These are phyloP conservation scores for Pachymerium ferrugineum DNA, from an alignment of 2,888 invertebrate genomes.

Conservation along the genomic window DNA sequence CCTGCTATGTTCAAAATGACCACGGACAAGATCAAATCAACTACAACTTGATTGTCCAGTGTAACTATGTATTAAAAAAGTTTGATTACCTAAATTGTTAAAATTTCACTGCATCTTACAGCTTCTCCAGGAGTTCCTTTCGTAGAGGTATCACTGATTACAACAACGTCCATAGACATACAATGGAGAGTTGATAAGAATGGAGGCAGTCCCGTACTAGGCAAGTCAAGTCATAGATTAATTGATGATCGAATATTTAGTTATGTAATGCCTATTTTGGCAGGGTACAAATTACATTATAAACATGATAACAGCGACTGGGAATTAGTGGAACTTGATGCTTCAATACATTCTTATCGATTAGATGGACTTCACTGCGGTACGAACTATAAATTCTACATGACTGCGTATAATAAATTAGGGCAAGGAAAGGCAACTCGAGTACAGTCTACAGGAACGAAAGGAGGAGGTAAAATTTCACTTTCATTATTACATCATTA, in stretches of 20 bases:
- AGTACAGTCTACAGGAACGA: background rate
- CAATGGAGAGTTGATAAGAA: conserved; percentile 42
- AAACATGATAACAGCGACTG: background rate
- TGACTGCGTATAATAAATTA: background rate
- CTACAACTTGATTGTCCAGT: conserved; percentile 78
- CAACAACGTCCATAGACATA: conserved; percentile 61
- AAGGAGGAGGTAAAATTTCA: background rate
- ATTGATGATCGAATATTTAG: too few relatives aligned
- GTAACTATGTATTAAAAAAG: too few relatives aligned
- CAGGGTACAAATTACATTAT: background rate
- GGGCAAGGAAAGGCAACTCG: background rate
- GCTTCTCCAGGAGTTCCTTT: conserved; percentile 59
- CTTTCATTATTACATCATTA: too few relatives aligned
- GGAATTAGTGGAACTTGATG: conserved; percentile 58
- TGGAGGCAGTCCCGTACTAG: background rate
- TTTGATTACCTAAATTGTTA: background rate
- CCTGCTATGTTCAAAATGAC: conserved; percentile 85
- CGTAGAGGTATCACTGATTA: conserved; percentile 60
- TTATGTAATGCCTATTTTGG: too few relatives aligned
- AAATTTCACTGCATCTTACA: background rate
- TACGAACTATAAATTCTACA: background rate
- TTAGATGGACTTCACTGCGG: background rate
- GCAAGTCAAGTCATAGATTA: too few relatives aligned
- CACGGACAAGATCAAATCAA: conserved; percentile 91
- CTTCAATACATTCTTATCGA: background rate